Conservation (phyloP, 2,113 vertebrate species). For the Pelecanus crispus region DNA sequence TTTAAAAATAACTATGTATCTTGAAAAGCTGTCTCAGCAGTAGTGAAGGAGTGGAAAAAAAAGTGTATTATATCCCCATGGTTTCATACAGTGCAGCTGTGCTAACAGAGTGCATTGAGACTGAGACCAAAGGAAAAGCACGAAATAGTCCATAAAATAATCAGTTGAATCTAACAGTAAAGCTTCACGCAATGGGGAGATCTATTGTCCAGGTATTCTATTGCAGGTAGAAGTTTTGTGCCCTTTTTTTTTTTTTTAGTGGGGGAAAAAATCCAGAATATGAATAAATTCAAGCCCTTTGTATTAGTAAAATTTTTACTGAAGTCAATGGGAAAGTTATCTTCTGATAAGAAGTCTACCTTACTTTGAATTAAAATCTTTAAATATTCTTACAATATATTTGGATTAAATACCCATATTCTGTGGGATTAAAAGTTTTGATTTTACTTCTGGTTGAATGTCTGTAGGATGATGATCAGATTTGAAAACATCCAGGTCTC, state of each 20-base stretch:
- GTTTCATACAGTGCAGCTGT: conserved; percentile 27
- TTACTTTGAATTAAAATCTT: not conserved
- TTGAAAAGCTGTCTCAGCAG: conserved; percentile 41
- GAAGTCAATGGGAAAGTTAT: not conserved
- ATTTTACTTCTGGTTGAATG: not conserved
- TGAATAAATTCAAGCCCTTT: not conserved
- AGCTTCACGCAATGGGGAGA: not conserved
- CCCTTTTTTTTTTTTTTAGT: not conserved
- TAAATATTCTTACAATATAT: not conserved
- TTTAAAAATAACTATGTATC: not conserved
- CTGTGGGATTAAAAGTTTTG: not conserved
- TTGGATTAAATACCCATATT: not conserved
- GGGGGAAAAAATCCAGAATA: not conserved
- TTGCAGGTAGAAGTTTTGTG: not conserved
- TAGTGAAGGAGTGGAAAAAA: not conserved
- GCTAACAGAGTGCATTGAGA: not conserved
- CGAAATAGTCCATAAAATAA: not conserved
- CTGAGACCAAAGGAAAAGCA: not conserved
- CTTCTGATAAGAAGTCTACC: not conserved
- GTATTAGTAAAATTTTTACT: not conserved
- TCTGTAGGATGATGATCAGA: not conserved
- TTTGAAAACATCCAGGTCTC: not conserved
- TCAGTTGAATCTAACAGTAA: not conserved
- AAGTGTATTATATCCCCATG: not conserved
- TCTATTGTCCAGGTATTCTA: not conserved